Evolutionary conservation across 2,113 vertebrate genomes (phyloP), one percentile per base, ranked within the genome.

Genomic region (Sturnira hondurensis): DNA sequence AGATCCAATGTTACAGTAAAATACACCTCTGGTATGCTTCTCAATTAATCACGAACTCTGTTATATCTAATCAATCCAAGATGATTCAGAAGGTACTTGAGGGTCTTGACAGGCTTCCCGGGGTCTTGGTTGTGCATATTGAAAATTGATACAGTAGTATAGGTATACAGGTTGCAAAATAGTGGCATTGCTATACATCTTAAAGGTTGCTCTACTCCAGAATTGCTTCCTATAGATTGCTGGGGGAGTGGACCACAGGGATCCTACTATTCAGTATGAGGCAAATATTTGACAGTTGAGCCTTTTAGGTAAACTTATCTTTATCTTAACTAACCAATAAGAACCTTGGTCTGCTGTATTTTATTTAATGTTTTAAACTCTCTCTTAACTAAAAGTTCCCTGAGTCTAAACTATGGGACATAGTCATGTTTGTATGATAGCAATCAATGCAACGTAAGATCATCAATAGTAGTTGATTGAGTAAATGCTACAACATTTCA

Each of bases 31-130:
- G 71, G 38, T 47, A 41, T 89, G 50, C 19, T 58, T 85, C 89
- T 95, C 89, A 96, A 86, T 94, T 96, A 91, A 96, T 97, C 95
- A 97, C 91, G 67, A 86, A 91, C 86, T 94, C 77, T 88, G 52
- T 96, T 95, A 95, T 78, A 93, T 88, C 36, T 97, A 94, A 97
- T 97, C 96, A 97, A 95, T 97, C 89, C 92, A 87, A 94, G 78
- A 96, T 97, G 86, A 96, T 91, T 85, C 92, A 94, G 45, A 94
- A 94, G 86, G 67, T 67, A 77, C 61, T 96, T 76, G 33, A 95
- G 77, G 94, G 77, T 78, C 77, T 94, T 94, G 81, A 67, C 94
- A 82, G 77, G 52, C 77, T 94, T 88, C 92, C 86, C 93, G 77
- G 89, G 77, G 89, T 92, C 86, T 78, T 94, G 50, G 31, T 82